Base-by-base conservation (phyloP, 2,113 vertebrate species). In the Mixornis gularis region DNA sequence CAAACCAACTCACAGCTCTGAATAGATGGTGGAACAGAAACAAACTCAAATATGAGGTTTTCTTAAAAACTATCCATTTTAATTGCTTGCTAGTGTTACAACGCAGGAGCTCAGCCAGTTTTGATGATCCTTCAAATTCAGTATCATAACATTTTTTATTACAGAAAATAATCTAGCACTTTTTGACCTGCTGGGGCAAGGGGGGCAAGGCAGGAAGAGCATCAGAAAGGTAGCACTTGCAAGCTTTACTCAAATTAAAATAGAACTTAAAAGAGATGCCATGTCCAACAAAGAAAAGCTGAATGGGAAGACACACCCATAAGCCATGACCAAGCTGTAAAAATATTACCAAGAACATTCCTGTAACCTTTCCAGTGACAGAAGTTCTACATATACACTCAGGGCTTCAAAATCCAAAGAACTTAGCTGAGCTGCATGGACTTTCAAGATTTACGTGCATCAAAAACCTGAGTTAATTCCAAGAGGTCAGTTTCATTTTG, bases 201-300 rank as follows among this genome's bases (percentile, higher is more conserved):
- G 9, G 2, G 6, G 3, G 5, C 5, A 3, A 0, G 4, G 0
- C 5, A 7, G 9, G 3, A 38, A 41, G 13, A 34, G 10, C 32
- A 76, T 26, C 17, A 76, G 16, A 55, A 78, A 85, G 4, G 41
- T 4, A 79, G 27, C 30, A 52, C 24, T 48, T 66, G 43, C 21
- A 78, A 78, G 30, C 7, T 25, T 63, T 24, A 19, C 34, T 44
- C n/a, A 80, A 77, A 79, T 40, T 18, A 58, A 25, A 52, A 51
- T 4, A 63, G 38, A 85, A 46, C 8, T 60, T 9, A 24, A 77
- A 32, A 32, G 10, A n/a, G 29, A n/a, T 26, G n/a, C 6, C 24
- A n/a, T 2, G 7, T n/a, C 17, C 46, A 65, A n/a, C 19, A 73
- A 89, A 58, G 27, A 69, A 64, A 18, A 70, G 5, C 18, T 49